Evolutionary conservation across 1,140 invertebrate genomes (phyloP), one percentile per base, ranked within the genome.

Genomic region (Homalodisca vitripennis): DNA sequence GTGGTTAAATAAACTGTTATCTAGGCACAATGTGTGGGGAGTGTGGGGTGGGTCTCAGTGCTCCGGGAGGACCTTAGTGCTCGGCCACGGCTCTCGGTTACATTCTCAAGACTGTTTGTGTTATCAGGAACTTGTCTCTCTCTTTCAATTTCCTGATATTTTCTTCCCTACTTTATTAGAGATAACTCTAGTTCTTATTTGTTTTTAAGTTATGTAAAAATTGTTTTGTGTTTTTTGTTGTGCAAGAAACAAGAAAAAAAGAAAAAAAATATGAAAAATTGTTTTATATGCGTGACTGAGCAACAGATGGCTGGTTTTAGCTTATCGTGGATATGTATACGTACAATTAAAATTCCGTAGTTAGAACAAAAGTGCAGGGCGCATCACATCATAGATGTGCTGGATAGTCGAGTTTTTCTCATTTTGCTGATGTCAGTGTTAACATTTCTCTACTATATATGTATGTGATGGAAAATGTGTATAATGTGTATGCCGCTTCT

Each of bases 331-430:
- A 69, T 71, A 69, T 69, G 67, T 69, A 69, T 69, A 69, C 67
- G 67, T 69, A 69, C 60, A 66, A 69, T 72, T 66, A 41, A 41
- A 71, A 71, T 69, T 72, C 68, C 27, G 71, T 72, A 72, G 67
- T 64, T 69, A 72, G 53, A 63, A 69, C 67, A 66, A 69, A 72
- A 60, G 68, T 46, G 34, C 31, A 66, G 51, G 64, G 51, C 47
- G 47, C 62, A 48, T 27, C n/a, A 17, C 47, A 29, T 67, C 51
- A 32, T 67, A 24, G 22, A 68, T 67, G 55, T 64, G 53, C 48
- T 30, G 41, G 27, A 57, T 34, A 51, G 47, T 41, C 48, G 22
- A 51, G 17, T 68, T 32, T 29, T 30, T 20, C 53, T 64, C n/a
- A 30, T 65, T 69, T 64, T 53, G 27, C 26, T 32, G 51, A 64